Evolutionary conservation across 2,888 invertebrate genomes (phyloP), one percentile per base, ranked within the genome.

Genomic region (Leptinotarsa haldemani): DNA sequence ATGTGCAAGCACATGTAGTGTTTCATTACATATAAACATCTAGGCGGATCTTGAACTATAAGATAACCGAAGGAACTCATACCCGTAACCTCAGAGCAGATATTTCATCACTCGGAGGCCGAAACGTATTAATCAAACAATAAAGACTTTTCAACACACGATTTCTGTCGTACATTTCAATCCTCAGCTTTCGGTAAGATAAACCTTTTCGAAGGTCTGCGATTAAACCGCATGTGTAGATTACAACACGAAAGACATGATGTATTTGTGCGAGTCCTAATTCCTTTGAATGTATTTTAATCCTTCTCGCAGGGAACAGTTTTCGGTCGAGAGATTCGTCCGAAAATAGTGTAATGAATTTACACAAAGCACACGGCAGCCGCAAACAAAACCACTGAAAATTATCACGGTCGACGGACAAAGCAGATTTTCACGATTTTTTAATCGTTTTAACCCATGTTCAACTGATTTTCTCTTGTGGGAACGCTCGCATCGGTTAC

Each of bases 391-490:
- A 68, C 68, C 68, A 46, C 68, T 68, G 68, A 56, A 68, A 68
- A 68, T 68, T 68, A 56, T 56, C 40, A 68, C 52, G 68, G 56
- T 68, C 68, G 68, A 58, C 52, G 56, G 56, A n/a, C 68, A 74
- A 69, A 71, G 74, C 74, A 74, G 69, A 71, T 74, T 74, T 74
- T 74, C 71, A 50, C 66, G 69, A 71, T 74, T 71, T 71, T 74
- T 71, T 65, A 74, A 74, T 74, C 74, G 74, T 65, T 71, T 71
- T 69, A 69, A 71, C 65, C 69, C 69, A 74, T 47, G 74, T 74
- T 74, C 68, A 69, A 71, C 70, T 69, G 71, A 71, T 69, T 74
- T 65, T 52, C 58, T 65, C 58, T 65, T 69, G 68, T 71, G 74
- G 74, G 69, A 74, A 74, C 61, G 46, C 30, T 48, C 65, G 47